Conservation (phyloP, 2,888 invertebrate genomes). For the Cenopis cana region DNA sequence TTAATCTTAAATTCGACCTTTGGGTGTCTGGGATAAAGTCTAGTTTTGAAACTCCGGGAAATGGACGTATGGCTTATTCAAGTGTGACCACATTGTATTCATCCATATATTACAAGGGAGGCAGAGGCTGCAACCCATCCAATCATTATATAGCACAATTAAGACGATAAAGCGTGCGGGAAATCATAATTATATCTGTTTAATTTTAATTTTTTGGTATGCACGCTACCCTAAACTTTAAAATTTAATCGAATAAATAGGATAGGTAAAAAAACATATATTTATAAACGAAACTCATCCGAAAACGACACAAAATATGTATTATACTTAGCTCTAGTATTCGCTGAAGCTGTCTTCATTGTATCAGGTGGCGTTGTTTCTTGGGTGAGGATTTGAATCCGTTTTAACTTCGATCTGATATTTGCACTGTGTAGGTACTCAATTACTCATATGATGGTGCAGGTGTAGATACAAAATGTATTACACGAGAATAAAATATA, state of each 20-base stretch:
- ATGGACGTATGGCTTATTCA: conserved; percentile 1
- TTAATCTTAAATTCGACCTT: neutral
- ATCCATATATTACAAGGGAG: conserved; percentile 27
- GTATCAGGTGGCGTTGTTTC: conserved; percentile 14
- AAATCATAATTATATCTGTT: neutral
- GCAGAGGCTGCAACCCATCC: conserved; percentile 18
- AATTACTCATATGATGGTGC: conserved; percentile 16
- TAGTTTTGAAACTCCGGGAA: neutral
- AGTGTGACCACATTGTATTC: conserved; percentile 12
- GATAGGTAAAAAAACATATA: neutral
- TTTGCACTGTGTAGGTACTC: conserved; percentile 17
- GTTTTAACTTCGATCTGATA: conserved; percentile 27
- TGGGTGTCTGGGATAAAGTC: neutral
- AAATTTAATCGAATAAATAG: too few species aligned
- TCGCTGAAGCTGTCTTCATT: neutral
- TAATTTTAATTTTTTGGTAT: neutral
- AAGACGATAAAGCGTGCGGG: conserved; percentile 6
- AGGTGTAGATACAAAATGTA: neutral
- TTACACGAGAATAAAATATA: conserved; percentile 10
- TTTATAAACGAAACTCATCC: neutral
- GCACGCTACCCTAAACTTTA: too few species aligned
- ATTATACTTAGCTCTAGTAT: too few species aligned
- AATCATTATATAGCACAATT: conserved; percentile 26
- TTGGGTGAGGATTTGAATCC: neutral
- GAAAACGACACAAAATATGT: too few species aligned